Conservation (phyloP, 2,113 vertebrate species). For the Vimba vimba region DNA sequence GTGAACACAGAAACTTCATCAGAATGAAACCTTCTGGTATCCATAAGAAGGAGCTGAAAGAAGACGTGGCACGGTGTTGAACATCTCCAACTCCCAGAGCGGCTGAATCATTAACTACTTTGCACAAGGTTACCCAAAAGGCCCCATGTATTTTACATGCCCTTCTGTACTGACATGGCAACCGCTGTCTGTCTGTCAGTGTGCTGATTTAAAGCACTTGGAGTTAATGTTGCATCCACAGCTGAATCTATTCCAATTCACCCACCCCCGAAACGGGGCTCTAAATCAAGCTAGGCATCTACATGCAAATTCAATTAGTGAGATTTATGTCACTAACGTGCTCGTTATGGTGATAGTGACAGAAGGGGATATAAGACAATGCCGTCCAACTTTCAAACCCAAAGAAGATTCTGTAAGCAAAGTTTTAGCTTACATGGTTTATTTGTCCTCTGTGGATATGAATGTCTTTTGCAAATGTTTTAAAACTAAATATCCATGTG, state of each 20-base stretch:
- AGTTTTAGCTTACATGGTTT: not conserved
- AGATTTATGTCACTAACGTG: slow-evolving; percentile 64
- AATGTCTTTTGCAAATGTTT: not conserved
- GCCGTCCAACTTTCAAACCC: not conserved
- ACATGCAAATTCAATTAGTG: slow-evolving; percentile 65
- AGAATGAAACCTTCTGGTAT: slow-evolving; percentile 11
- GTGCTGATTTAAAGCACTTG: slow-evolving; percentile 65
- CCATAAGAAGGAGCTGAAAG: slow-evolving; percentile 51
- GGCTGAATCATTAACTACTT: slow-evolving; percentile 62
- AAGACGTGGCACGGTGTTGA: slow-evolving; percentile 52
- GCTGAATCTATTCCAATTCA: slow-evolving; percentile 51
- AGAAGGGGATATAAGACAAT: slow-evolving; percentile 19
- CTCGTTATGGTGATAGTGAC: slow-evolving; percentile 3
- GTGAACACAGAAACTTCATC: not conserved
- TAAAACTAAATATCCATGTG: not conserved
- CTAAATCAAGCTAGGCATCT: slow-evolving; percentile 68
- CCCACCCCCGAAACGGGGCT: not conserved
- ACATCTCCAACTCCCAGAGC: slow-evolving; percentile 55
- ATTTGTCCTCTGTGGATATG: not conserved
- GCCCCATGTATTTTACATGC: slow-evolving; percentile 67
- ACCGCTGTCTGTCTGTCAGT: slow-evolving; percentile 52
- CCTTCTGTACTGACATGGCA: slow-evolving; percentile 25
- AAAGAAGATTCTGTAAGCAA: not conserved
- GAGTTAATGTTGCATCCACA: slow-evolving; percentile 68
- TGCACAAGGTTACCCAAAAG: slow-evolving; percentile 52